Conservation (phyloP, 2,888 invertebrate species). For the Pemphredon lugubris region DNA sequence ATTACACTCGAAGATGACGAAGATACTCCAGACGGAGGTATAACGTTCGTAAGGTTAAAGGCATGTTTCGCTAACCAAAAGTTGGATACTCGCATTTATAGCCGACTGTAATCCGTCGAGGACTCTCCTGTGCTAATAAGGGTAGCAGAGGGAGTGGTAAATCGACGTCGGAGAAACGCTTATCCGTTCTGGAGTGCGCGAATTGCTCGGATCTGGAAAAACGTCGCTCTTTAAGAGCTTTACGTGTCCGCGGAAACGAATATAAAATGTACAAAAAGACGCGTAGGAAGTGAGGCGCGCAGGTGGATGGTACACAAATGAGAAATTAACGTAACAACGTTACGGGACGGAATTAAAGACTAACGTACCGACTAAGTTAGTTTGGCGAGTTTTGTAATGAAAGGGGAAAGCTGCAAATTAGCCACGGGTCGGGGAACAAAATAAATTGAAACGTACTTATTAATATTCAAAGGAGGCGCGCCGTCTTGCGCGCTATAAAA, state of each 20-base stretch:
- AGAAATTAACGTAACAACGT: not conserved
- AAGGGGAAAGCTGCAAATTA: too few species aligned
- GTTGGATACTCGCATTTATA: conserved; percentile 21
- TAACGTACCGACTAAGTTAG: not conserved
- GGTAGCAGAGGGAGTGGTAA: conserved; percentile 33
- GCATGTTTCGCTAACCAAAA: conserved; percentile 12
- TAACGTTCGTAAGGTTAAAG: conserved; percentile 11
- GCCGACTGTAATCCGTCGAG: conserved; percentile 30
- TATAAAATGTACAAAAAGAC: conserved; percentile 11
- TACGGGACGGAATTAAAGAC: not conserved
- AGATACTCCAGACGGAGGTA: too few species aligned
- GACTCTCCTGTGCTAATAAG: conserved; percentile 31
- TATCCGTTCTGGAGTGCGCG: conserved; percentile 20
- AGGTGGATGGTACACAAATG: conserved; percentile 14
- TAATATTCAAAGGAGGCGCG: too few species aligned
- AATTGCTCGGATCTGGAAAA: conserved; percentile 14
- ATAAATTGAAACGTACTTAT: too few species aligned
- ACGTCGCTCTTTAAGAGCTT: conserved; percentile 15
- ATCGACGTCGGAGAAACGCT: conserved; percentile 41
- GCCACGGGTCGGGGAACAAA: too few species aligned
- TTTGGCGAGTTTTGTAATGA: not conserved
- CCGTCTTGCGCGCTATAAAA: too few species aligned
- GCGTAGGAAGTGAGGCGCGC: not conserved
- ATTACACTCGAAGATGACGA: too few species aligned
- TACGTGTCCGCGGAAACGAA: conserved; percentile 9